phyloP scores from a whole-genome alignment of 35 echinoderm and acorn worm species.

The Hemicentrotus pulcherrimus region DNA sequence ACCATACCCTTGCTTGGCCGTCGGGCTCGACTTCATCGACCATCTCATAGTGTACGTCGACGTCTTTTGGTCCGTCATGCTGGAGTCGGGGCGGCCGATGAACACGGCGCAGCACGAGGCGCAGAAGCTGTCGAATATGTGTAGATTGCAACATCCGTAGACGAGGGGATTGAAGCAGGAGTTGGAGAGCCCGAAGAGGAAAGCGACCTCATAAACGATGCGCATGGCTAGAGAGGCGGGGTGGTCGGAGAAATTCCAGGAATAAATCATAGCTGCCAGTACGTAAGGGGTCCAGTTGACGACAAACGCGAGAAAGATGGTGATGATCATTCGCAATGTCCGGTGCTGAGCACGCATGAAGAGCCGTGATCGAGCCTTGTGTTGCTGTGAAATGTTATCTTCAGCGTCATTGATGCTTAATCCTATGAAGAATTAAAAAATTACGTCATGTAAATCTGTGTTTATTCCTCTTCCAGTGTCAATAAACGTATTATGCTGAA shows the following conservation, averaged over 20 bases:
- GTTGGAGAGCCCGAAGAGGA: constrained; percentile 83
- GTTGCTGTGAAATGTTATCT: constrained; percentile 60
- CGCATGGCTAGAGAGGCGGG: neutral
- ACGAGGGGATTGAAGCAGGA: constrained; percentile 94
- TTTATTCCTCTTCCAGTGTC: too few relatives aligned
- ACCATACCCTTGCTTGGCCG: constrained; percentile 24
- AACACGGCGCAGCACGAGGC: constrained; percentile 53
- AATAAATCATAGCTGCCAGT: constrained; percentile 56
- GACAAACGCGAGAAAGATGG: constrained; percentile 79
- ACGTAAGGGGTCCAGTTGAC: constrained; percentile 89
- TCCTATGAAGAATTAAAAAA: neutral
- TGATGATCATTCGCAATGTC: constrained; percentile 79
- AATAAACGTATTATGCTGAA: too few relatives aligned
- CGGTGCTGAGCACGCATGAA: constrained; percentile 87
- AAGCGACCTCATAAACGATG: constrained; percentile 50
- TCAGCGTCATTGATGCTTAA: constrained; percentile 44
- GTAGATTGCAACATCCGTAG: constrained; percentile 85
- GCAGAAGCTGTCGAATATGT: constrained; percentile 65
- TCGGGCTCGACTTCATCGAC: constrained; percentile 44
- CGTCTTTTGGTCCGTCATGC: constrained; percentile 57
- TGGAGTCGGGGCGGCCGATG: constrained; percentile 15
- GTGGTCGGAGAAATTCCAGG: constrained; percentile 18
- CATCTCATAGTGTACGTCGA: constrained; percentile 64
- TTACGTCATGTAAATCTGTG: too few relatives aligned
- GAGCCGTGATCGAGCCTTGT: constrained; percentile 70